phyloP scores from a whole-genome alignment of 2,888 invertebrate species.

The Tinea trinotella region DNA sequence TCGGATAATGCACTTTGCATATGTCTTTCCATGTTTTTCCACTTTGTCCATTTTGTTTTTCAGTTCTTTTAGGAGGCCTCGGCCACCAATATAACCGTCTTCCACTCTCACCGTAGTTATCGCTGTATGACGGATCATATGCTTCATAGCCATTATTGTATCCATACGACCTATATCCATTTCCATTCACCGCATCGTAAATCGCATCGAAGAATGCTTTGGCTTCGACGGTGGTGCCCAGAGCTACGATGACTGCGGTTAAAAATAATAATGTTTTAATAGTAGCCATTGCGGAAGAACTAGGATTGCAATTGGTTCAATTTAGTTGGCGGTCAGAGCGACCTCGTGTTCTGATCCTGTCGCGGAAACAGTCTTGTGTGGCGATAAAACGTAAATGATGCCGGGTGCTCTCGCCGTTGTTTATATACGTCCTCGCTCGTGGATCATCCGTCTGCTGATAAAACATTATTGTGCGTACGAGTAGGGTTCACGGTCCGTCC shows the following conservation, averaged over 20 bases:
- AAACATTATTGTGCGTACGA: conserved; percentile 35
- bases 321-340: conserved; percentile 56
- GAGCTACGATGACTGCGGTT: conserved; percentile 33
- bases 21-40: conserved; percentile 76
- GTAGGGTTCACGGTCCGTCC: conserved; percentile 63
- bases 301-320: conserved; percentile 47
- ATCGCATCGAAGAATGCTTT: conserved; percentile 64
- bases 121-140: conserved; percentile 33
- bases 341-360: conserved; percentile 35
- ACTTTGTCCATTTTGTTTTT: too few species aligned
- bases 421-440: conserved; percentile 70
- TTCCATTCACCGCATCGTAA: conserved; percentile 58
- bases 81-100: too few species aligned
- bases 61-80: conserved; percentile 28
- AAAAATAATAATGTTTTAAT: conserved; percentile 32
- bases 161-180: conserved; percentile 50
- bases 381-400: conserved; percentile 64
- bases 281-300: conserved; percentile 60
- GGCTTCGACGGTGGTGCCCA: conserved; percentile 34
- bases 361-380: conserved; percentile 46
- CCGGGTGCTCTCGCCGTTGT: conserved; percentile 51
- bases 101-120: conserved; percentile 31
- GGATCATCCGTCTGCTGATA: conserved; percentile 56
- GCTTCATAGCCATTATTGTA: conserved; percentile 40
- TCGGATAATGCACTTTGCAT: conserved; percentile 77